These are phyloP conservation scores for Procambarus clarkii DNA, from an alignment of 1,140 invertebrate species.

Conservation along the genomic window DNA sequence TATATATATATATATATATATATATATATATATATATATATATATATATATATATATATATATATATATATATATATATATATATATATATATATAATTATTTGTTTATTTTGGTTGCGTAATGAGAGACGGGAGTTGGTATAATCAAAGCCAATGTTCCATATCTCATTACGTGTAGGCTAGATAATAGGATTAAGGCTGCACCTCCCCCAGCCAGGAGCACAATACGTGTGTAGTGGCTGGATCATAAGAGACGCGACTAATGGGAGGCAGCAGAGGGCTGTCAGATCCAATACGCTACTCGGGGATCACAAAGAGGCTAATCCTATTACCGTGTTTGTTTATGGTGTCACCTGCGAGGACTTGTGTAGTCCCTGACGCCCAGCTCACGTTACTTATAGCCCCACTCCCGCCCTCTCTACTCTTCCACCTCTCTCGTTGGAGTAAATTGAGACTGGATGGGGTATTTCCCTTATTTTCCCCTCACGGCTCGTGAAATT, in stretches of 20 bases:
- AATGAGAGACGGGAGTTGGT: neutral
- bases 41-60: no score
- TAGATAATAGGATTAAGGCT: constrained; percentile 19
- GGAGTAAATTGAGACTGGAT: neutral
- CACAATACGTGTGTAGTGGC: constrained; percentile 20
- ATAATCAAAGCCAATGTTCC: neutral
- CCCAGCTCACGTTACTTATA: neutral
- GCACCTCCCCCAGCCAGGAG: neutral
- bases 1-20: no score
- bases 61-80: no score
- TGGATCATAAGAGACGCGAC: constrained; percentile 15
- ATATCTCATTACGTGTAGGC: constrained; percentile 17
- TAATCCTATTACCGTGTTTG: constrained; percentile 66
- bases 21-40: no score
- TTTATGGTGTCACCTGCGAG: constrained; percentile 67
- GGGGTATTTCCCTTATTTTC: neutral
- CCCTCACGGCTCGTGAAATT: neutral
- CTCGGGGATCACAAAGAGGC: constrained; percentile 43
- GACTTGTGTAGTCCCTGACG: neutral
- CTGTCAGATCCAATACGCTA: constrained; percentile 15
- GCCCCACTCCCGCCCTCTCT: neutral
- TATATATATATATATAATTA: no score
- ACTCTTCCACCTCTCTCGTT: neutral
- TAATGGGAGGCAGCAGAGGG: neutral
- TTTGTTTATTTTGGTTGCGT: no score